These are phyloP conservation scores for Halesus radiatus DNA, from an alignment of 1,140 invertebrate species.

Conservation along the genomic window DNA sequence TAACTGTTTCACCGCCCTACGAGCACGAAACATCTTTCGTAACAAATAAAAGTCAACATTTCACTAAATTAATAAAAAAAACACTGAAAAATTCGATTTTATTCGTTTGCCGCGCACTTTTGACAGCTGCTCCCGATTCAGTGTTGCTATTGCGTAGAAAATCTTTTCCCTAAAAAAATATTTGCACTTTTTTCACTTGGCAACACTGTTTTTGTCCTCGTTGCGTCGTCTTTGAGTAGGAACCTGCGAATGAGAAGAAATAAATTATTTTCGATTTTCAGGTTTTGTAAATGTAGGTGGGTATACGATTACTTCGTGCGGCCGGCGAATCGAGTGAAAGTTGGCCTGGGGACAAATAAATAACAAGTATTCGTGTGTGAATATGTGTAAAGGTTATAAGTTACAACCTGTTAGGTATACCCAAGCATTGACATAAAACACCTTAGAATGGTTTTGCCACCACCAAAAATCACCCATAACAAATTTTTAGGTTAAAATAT, in stretches of 20 bases:
- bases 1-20: neutral
- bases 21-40: slow-evolving; percentile 36
- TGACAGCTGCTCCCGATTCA: neutral
- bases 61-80: neutral
- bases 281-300: too few relatives aligned
- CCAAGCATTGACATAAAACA: too few relatives aligned
- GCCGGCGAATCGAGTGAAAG: slow-evolving; percentile 41
- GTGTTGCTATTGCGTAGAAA: neutral
- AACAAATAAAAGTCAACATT: slow-evolving; percentile 3
- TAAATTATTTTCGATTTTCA: neutral
- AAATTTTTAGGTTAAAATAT: too few relatives aligned
- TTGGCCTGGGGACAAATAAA: slow-evolving; percentile 35
- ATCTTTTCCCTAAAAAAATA: neutral
- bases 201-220: neutral
- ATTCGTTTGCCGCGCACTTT: slow-evolving; percentile 1
- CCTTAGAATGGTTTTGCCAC: too few relatives aligned
- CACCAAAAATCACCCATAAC: too few relatives aligned
- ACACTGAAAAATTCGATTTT: neutral
- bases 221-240: neutral
- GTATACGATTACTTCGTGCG: neutral
- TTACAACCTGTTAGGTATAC: neutral
- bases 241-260: slow-evolving; percentile 15
- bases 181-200: neutral
- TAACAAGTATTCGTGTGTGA: too few relatives aligned
- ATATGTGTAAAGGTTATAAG: slow-evolving; percentile 44